Evolutionary conservation across 1,140 invertebrate species (phyloP).

Genomic region (Drosophila auraria): DNA sequence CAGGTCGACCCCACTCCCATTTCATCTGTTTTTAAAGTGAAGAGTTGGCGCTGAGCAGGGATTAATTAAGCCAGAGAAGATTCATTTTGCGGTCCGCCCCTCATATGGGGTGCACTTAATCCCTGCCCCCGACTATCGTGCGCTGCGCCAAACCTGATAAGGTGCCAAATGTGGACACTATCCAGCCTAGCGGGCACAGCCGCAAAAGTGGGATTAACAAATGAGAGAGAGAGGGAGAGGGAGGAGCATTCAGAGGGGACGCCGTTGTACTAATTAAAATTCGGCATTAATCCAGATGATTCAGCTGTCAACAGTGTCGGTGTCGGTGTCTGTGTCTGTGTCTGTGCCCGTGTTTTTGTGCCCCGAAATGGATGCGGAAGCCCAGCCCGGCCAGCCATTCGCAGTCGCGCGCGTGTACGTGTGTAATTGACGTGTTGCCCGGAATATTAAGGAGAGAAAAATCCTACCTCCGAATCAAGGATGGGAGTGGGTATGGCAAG

Average conservation of each 20-base stretch:
- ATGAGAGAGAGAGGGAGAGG: conserved; percentile 6
- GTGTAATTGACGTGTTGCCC: conserved; percentile 79
- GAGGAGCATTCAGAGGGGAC: background rate
- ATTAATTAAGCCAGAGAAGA: conserved; percentile 75
- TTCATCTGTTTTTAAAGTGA: conserved; percentile 14
- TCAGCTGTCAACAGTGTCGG: conserved; percentile 72
- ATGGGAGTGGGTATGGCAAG: conserved; percentile 6
- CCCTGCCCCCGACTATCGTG: conserved; percentile 15
- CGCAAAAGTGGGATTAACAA: conserved; percentile 68
- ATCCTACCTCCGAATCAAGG: conserved; percentile 12
- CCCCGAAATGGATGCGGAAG: conserved; percentile 43
- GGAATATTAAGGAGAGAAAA: conserved; percentile 76
- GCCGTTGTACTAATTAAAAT: conserved; percentile 82
- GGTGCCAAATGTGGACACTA: conserved; percentile 75
- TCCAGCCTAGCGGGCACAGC: conserved; percentile 37
- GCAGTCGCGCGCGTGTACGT: conserved; percentile 59
- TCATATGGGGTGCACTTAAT: conserved; percentile 24
- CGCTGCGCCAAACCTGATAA: conserved; percentile 71
- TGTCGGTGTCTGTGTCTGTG: conserved; percentile 1
- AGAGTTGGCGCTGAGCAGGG: conserved; percentile 42
- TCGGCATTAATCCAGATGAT: conserved; percentile 84
- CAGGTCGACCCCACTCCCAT: background rate
- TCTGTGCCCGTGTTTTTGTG: conserved; percentile 25
- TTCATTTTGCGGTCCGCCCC: conserved; percentile 43
- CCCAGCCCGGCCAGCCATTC: conserved; percentile 24